phyloP scores from a whole-genome alignment of 1,140 invertebrate genomes.

The Ceratina japonica region DNA sequence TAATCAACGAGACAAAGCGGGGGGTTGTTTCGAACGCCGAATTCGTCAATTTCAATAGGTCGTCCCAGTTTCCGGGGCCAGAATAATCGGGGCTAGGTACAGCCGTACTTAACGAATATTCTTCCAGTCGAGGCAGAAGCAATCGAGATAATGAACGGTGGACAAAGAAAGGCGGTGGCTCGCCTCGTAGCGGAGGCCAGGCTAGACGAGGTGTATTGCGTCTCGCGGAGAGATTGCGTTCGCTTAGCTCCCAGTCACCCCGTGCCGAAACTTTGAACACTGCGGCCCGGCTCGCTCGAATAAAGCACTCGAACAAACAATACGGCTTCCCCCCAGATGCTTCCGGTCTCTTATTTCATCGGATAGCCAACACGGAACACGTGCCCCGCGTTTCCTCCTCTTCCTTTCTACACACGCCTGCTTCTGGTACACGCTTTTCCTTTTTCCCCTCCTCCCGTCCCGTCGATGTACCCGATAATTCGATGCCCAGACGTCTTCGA shows the following conservation, averaged over 20 bases:
- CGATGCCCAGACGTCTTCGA: constrained; percentile 35
- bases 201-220: no score
- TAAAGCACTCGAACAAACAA: constrained; percentile 75
- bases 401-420: constrained; percentile 28
- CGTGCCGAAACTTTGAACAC: constrained; percentile 41
- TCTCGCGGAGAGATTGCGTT: constrained; percentile 39
- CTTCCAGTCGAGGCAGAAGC: constrained; percentile 3
- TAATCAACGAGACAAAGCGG: no score
- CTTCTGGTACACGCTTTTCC: constrained; percentile 44
- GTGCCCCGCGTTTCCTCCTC: constrained; percentile 64
- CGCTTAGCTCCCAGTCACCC: constrained; percentile 52
- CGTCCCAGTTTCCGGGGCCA: neutral
- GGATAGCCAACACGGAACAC: constrained; percentile 71
- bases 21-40: neutral
- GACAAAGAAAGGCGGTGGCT: constrained; percentile 37
- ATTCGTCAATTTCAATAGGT: no score
- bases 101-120: constrained; percentile 12
- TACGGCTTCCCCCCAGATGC: constrained; percentile 77
- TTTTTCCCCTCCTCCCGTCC: constrained; percentile 21
- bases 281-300: constrained; percentile 48
- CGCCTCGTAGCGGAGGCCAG: constrained; percentile 24
- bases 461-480: constrained; percentile 50
- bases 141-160: constrained; percentile 6
- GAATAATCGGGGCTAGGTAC: neutral
- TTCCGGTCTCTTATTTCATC: constrained; percentile 80